Base-by-base conservation (phyloP, 2,113 vertebrate species). In the Baryphthengus martii region DNA sequence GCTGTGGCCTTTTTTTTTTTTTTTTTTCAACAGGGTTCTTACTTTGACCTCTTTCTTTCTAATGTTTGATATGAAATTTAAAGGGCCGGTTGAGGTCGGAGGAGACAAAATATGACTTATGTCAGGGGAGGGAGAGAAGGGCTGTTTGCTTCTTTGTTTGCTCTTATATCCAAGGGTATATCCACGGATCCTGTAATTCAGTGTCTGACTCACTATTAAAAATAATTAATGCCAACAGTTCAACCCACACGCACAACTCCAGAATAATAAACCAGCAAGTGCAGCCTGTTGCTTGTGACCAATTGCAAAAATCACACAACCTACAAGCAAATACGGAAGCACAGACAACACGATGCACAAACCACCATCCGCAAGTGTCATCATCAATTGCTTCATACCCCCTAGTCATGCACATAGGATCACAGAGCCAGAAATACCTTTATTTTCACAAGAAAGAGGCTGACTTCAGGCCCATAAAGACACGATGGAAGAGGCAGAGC, bases 41-140 rank as follows among this genome's bases (percentile, higher is more conserved):
- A 61, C 87, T 94, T 93, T 96, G 95, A 86, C 94, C 89, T 96
- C 92, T 96, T 95, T 90, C 95, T 95, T 96, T 89, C 93, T 95
- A 81, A 90, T 55, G 94, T 61, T 97, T 93, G 89, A 93, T 92
- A 93, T 9, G 74, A 94, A 97, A 89, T 97, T 97, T 97, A 96
- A 96, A 97, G 92, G 93, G 92, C 90, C 33, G 0, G 63, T 86
- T 89, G 91, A 97, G 83, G 68, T 96, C 93, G 3, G 94, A 94
- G 88, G 62, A 93, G 94, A 85, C 94, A 88, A 95, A 96, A 96
- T 95, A 87, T 82, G 84, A 94, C 86, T 95, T 95, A 94, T 89
- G 86, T 93, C 86, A 95, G 72, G 65, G 66, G 73, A 93, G 56
- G 73, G 80, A 95, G 61, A 95, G 70, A 40, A 95, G 74, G 73